Conservation (phyloP, 2,888 invertebrate genomes). For the Clepsis dumicolana region DNA sequence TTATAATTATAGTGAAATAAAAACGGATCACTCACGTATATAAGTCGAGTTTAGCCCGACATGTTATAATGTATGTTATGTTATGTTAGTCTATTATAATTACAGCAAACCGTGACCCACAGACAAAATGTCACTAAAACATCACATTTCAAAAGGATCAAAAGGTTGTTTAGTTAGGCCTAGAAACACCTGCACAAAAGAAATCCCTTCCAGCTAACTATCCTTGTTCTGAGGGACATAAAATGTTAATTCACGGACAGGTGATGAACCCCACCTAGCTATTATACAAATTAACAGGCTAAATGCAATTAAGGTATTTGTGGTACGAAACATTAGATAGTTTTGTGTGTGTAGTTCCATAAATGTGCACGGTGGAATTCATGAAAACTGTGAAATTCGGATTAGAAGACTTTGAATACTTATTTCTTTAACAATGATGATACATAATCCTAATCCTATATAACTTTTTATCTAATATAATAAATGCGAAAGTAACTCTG, state of each 20-base stretch:
- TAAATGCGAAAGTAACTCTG: too few relatives aligned
- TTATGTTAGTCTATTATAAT: background rate
- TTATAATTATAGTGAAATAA: too few relatives aligned
- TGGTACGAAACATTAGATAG: background rate
- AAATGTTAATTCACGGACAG: conserved; percentile 44
- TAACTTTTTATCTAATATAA: too few relatives aligned
- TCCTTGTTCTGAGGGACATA: conserved; percentile 29
- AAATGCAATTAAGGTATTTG: conserved; percentile 34
- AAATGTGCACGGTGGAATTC: too few relatives aligned
- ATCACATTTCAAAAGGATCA: background rate
- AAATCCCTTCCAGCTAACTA: conserved; percentile 33
- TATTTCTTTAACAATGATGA: too few relatives aligned
- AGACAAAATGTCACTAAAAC: background rate
- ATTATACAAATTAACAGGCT: conserved; percentile 44
- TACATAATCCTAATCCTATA: too few relatives aligned
- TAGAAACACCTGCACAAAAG: background rate
- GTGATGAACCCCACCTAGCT: conserved; percentile 38
- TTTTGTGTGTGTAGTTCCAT: background rate
- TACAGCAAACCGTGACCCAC: background rate
- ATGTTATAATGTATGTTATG: too few relatives aligned
- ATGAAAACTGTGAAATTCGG: too few relatives aligned
- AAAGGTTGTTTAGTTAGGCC: conserved; percentile 2
- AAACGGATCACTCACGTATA: too few relatives aligned
- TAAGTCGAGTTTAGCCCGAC: too few relatives aligned
- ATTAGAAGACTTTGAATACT: too few relatives aligned